Base-by-base conservation (phyloP, 1,140 invertebrate species). In the Scaptodrosophila lebanonensis region DNA sequence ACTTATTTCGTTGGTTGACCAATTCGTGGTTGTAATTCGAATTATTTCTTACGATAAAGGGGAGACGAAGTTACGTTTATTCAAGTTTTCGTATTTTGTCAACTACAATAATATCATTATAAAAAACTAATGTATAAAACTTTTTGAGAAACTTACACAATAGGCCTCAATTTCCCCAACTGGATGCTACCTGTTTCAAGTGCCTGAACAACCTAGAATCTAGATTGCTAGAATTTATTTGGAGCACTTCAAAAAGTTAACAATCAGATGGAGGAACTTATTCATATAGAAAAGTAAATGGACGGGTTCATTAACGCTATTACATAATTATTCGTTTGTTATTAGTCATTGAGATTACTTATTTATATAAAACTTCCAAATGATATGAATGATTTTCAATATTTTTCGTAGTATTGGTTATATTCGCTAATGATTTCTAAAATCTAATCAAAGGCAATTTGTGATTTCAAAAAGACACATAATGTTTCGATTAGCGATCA, bases 391-490 rank as follows among this genome's bases (percentile, higher is more conserved):
- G 54, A 45, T 39, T 36, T 58, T 50, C 9, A 18, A 32, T 49
- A 56, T 50, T 29, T 22, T 33, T 20, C 35, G 44, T 20, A 36
- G 7, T 40, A 22, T n/a, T 44, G 36, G 25, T 17, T 17, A 42
- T 51, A 58, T 58, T 70, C 42, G 35, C 51, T 79, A 73, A 66
- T 36, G 75, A 82, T 82, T 82, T 82, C 75, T 82, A 82, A 82
- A 82, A 82, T 82, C 75, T 82, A 82, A 48, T 77, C n/a, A 79
- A 77, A 82, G 75, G 75, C 75, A 82, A 70, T 73, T 82, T 82
- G 69, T 82, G 75, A 75, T 53, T 50, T 25, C 5, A 30, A 45
- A 39, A 82, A 82, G 69, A 82, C 69, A 82, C 76, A 61, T 76
- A 20, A 52, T 47, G 33, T 45, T 29, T 64, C 27, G 30, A 18